These are phyloP conservation scores for Coelopa pilipes DNA, from an alignment of 2,888 invertebrate species.

Conservation along the genomic window DNA sequence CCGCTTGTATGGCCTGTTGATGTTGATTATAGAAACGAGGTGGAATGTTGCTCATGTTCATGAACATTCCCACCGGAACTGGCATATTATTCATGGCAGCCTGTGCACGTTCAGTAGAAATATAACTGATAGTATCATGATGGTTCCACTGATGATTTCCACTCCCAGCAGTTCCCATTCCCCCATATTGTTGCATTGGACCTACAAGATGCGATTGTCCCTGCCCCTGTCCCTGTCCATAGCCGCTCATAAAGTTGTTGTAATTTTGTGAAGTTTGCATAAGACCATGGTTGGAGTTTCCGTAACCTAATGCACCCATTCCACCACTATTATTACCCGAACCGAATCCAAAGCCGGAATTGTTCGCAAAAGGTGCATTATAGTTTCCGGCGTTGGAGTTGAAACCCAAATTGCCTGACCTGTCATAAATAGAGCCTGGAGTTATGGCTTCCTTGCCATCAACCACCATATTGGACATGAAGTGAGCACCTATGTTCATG, in stretches of 20 bases:
- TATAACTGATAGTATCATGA: conserved; percentile 92
- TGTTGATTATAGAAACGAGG: conserved; percentile 82
- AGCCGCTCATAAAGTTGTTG: conserved; percentile 30
- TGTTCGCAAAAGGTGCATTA: conserved; percentile 41
- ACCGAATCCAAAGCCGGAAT: conserved; percentile 42
- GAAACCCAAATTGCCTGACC: conserved; percentile 69
- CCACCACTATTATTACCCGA: conserved; percentile 26
- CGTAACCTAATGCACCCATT: conserved; percentile 39
- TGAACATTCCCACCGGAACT: conserved; percentile 93
- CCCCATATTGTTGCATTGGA: background rate
- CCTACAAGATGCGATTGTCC: conserved; percentile 9
- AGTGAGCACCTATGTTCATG: conserved; percentile 95
- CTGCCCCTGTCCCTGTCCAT: conserved; percentile 18
- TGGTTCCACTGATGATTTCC: conserved; percentile 64
- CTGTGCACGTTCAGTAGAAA: conserved; percentile 84
- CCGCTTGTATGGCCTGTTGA: conserved; percentile 72
- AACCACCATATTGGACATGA: conserved; percentile 97
- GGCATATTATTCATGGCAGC: conserved; percentile 83
- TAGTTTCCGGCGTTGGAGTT: conserved; percentile 45
- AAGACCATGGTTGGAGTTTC: conserved; percentile 35
- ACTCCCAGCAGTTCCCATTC: conserved; percentile 19
- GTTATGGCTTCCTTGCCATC: conserved; percentile 95
- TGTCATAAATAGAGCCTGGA: conserved; percentile 92
- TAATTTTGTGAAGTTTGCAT: conserved; percentile 27
- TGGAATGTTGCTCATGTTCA: conserved; percentile 86